A percentile compares a stretch with the other conserved stretches of the same genome.
Conservation (phyloP, 2,888 invertebrate genomes). For the Hydriomena furcata region DNA sequence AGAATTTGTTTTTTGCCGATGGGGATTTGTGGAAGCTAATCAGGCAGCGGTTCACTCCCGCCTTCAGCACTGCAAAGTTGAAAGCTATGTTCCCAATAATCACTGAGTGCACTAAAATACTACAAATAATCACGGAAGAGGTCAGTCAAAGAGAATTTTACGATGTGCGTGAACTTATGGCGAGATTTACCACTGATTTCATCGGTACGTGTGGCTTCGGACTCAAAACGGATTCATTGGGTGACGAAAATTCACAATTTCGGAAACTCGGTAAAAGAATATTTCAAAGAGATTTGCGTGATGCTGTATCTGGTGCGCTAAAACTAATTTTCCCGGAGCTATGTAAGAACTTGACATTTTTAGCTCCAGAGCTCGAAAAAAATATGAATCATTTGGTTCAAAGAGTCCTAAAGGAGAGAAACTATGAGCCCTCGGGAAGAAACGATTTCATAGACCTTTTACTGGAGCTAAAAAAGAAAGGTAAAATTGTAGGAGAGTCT, state of each 20-base stretch:
- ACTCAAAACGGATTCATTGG: slow-evolving; percentile 64
- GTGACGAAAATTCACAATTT: slow-evolving; percentile 66
- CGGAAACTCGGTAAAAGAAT: slow-evolving; percentile 67
- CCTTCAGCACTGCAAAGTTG: slow-evolving; percentile 69
- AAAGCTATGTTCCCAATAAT: slow-evolving; percentile 74
- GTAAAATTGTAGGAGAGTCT: slow-evolving; percentile 65
- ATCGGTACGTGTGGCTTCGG: slow-evolving; percentile 75
- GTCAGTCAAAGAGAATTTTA: slow-evolving; percentile 54
- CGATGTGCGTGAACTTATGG: slow-evolving; percentile 70
- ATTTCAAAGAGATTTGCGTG: slow-evolving; percentile 58
- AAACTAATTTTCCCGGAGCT: slow-evolving; percentile 66
- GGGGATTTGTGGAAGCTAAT: slow-evolving; percentile 70
- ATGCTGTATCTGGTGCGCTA: slow-evolving; percentile 50
- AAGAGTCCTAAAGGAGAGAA: slow-evolving; percentile 57
- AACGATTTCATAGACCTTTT: slow-evolving; percentile 73
- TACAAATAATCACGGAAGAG: slow-evolving; percentile 60
- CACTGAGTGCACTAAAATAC: slow-evolving; percentile 63
- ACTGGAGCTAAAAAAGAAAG: slow-evolving; percentile 64
- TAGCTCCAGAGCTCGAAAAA: slow-evolving; percentile 57
- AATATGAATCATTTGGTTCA: slow-evolving; percentile 57
- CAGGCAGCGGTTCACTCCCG: slow-evolving; percentile 67
- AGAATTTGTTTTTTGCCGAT: slow-evolving; percentile 70
- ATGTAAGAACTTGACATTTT: slow-evolving; percentile 57
- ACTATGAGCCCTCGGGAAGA: slow-evolving; percentile 61
- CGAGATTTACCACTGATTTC: slow-evolving; percentile 72